Evolutionary conservation across 92 coral and sea anemone species (phyloP), one percentile per base, ranked within the genome.

Genomic region (Bergia sp.): DNA sequence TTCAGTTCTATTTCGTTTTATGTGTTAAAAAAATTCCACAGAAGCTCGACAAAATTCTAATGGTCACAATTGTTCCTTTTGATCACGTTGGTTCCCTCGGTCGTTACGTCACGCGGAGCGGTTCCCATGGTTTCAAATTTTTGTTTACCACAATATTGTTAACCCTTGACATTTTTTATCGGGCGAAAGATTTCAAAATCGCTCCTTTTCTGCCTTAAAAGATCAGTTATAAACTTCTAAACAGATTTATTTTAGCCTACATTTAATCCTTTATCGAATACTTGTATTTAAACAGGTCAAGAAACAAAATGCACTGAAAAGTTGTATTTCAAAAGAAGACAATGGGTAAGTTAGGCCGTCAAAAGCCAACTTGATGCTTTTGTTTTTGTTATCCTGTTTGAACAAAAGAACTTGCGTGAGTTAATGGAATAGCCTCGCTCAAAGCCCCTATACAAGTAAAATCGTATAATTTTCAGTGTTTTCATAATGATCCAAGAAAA

Each of bases 51-150:
- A 40, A 29, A 44, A 29, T 82, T 67, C 64, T 42, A 67, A 82
- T 66, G 50, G 36, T 81, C 73, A 81, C 74, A 81, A 81, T 64
- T 64, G 86, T 82, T 66, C 86, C 86, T 72, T 43, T 23, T 43
- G 93, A 90, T 92, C 94, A 91, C 93, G 98, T 90, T 91, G 84
- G 71, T 77, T 89, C 81, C 89, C 79, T 49, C 50, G 36, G 65
- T 87, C 87, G 92, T 95, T 96, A 95, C 96, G 96, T 95, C 98
- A 95, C 92, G 92, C 89, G 88, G 90, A 82, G 80, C 42, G 90
- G 95, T 95, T 80, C 88, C 86, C 90, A 65, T 89, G 95, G 90
- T 88, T 89, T 81, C 88, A 75, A 41, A 20, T 39, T 76, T 85
- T 36, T 95, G 95, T 95, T 95, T 93, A 90, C 84, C 61, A 76